Evolutionary conservation across 53 echinoderm and acorn worm genomes (phyloP).

Genomic region (Astropecten irregularis): DNA sequence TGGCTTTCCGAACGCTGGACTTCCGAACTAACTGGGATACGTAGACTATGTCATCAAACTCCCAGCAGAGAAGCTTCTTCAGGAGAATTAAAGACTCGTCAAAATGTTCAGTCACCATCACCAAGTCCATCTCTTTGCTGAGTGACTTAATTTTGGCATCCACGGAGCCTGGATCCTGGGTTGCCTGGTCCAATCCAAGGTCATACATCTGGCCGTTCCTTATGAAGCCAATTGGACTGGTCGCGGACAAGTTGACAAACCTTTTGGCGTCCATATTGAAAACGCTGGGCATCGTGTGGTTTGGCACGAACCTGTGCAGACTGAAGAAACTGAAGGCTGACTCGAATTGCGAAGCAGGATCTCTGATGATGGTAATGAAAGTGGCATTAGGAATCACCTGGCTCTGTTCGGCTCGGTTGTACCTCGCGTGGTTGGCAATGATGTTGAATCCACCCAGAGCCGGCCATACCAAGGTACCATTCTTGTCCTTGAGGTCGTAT

Average conservation of each 20-base stretch:
- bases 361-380: conserved; percentile 63
- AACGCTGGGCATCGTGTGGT: conserved; percentile 19
- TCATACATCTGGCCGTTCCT: too few relatives aligned
- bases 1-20: not conserved
- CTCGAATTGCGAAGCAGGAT: conserved; percentile 57
- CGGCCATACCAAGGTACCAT: not conserved
- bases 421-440: conserved; percentile 58
- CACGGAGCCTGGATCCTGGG: conserved; percentile 8
- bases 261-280: conserved; percentile 31
- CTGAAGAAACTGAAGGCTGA: conserved; percentile 66
- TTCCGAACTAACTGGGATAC: conserved; percentile 54
- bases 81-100: conserved; percentile 68
- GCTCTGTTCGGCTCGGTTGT: conserved; percentile 40
- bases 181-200: conserved; percentile 55
- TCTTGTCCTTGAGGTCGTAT: not conserved
- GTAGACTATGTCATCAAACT: conserved; percentile 66
- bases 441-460: conserved; percentile 19
- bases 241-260: too few relatives aligned
- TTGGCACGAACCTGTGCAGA: conserved; percentile 38
- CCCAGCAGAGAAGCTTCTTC: too few relatives aligned
- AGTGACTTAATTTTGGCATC: conserved; percentile 22
- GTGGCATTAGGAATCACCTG: conserved; percentile 21
- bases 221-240: not conserved
- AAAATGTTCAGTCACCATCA: conserved; percentile 69
- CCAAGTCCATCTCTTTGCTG: conserved; percentile 56